Conservation (phyloP, 2,797 vertebrate species). For the Selene dorsalis region DNA sequence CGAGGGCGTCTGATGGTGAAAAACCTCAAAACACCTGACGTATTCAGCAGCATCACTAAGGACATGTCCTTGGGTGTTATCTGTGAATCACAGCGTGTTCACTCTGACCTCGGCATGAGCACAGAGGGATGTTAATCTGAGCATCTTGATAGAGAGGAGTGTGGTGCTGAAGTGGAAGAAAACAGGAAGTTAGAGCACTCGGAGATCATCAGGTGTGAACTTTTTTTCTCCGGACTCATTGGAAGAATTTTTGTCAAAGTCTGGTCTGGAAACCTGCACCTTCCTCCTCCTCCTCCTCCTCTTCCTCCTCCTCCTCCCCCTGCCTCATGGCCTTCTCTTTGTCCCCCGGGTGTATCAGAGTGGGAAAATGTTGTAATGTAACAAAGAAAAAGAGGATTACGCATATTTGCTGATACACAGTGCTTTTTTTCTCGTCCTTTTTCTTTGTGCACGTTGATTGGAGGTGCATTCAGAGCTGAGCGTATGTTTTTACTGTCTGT, state of each 20-base stretch:
- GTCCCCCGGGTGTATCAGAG: conserved; percentile 16
- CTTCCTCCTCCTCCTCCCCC: neutral
- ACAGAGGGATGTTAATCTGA: conserved; percentile 10
- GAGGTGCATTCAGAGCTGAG: conserved; percentile 16
- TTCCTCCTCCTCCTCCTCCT: conserved; percentile 4
- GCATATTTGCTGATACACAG: conserved; percentile 60
- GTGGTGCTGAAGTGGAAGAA: conserved; percentile 7
- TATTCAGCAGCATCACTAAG: too few species aligned
- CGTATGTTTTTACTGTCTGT: conserved; percentile 42
- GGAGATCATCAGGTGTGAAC: neutral
- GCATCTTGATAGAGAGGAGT: conserved; percentile 4
- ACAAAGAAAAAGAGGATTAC: conserved; percentile 57
- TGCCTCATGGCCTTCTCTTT: conserved; percentile 28
- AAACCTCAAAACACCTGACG: too few species aligned
- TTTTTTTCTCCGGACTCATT: conserved; percentile 24
- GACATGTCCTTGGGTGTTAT: neutral
- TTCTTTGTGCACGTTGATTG: conserved; percentile 40
- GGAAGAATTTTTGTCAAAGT: conserved; percentile 15
- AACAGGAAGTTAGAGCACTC: neutral
- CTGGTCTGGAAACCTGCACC: conserved; percentile 30
- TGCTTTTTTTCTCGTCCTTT: conserved; percentile 47
- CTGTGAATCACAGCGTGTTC: neutral
- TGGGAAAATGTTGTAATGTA: conserved; percentile 33
- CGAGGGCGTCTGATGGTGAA: too few species aligned
- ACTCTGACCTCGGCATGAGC: conserved; percentile 21